phyloP scores from a whole-genome alignment of 2,113 vertebrate genomes.

The Cololabis saira region DNA sequence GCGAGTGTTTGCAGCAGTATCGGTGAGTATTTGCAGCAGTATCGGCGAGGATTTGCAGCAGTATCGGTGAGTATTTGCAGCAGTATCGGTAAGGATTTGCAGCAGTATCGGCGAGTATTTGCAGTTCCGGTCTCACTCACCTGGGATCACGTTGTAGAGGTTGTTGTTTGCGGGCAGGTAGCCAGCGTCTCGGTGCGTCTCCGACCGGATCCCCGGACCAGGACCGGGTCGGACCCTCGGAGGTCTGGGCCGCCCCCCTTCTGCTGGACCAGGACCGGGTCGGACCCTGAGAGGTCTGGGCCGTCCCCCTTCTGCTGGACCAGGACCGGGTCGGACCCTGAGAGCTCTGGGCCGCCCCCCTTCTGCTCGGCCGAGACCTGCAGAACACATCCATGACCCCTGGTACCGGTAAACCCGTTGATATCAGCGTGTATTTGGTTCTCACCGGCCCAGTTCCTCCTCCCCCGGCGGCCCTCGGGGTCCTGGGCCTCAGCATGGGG shows the following conservation, averaged over 20 bases:
- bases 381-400: conserved; percentile 28
- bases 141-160: conserved; percentile 89
- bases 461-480: conserved; percentile 34
- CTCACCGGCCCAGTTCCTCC: conserved; percentile 55
- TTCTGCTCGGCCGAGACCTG: conserved; percentile 40
- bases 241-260: conserved; percentile 40
- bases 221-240: conserved; percentile 53
- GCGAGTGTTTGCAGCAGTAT: too few relatives aligned
- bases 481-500: conserved; percentile 66
- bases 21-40: too few relatives aligned
- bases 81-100: too few relatives aligned
- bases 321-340: conserved; percentile 52
- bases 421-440: too few relatives aligned
- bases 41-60: too few relatives aligned
- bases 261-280: conserved; percentile 47
- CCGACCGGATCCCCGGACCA: conserved; percentile 21
- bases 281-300: conserved; percentile 47
- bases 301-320: conserved; percentile 31
- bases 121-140: conserved; percentile 76
- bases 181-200: conserved; percentile 49
- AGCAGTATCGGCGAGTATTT: too few relatives aligned
- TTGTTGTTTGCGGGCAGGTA: conserved; percentile 78
- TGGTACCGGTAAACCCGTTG: too few relatives aligned
- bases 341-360: conserved; percentile 33
- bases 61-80: too few relatives aligned